Conservation (phyloP, 2,797 vertebrate genomes). For the Intellagama lesueurii region DNA sequence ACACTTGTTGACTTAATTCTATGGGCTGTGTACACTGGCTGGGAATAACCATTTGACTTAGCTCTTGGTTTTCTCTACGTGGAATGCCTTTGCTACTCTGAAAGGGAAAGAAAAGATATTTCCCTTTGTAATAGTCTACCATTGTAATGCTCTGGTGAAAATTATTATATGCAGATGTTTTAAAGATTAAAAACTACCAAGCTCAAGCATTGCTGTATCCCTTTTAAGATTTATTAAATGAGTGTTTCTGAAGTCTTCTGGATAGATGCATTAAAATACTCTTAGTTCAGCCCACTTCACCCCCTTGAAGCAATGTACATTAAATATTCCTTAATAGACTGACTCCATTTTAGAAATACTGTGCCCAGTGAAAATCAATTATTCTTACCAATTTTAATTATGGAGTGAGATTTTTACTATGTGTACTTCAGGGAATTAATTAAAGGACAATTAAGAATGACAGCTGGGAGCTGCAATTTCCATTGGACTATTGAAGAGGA, state of each 20-base stretch:
- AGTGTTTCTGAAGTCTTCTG: neutral
- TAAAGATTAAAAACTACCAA: conserved; percentile 16
- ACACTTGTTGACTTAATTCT: too few species aligned
- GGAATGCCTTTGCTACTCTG: neutral
- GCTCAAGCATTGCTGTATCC: conserved; percentile 7
- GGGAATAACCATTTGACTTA: too few species aligned
- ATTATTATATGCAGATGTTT: conserved; percentile 8
- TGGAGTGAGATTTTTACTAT: neutral
- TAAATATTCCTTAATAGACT: conserved; percentile 17
- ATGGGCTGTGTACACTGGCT: too few species aligned
- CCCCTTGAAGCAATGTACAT: conserved; percentile 2
- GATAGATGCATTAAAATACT: neutral
- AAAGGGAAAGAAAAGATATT: neutral
- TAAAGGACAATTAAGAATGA: conserved; percentile 16
- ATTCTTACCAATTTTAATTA: conserved; percentile 18
- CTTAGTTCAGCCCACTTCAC: neutral
- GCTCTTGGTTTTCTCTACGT: too few species aligned
- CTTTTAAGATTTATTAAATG: conserved; percentile 10
- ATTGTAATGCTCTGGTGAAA: conserved; percentile 6
- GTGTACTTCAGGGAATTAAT: conserved; percentile 2
- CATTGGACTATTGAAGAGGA: neutral
- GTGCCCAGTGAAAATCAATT: conserved; percentile 6
- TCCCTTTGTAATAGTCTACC: neutral
- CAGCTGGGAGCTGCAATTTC: neutral
- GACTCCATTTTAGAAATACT: neutral